Conservation (phyloP, 2,113 vertebrate genomes). For the Engystomops pustulosus region DNA sequence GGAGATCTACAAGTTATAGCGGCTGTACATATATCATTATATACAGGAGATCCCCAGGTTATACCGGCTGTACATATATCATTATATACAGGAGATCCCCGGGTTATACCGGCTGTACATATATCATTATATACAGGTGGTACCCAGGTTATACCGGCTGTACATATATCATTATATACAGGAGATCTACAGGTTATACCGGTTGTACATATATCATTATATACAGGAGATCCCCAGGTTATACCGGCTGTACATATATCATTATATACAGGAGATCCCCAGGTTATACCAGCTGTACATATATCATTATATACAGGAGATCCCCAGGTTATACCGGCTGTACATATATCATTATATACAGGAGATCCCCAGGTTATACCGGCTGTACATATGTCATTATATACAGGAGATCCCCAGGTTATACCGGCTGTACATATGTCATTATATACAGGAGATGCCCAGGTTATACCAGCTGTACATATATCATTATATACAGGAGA, state of each 20-base stretch:
- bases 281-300: background rate
- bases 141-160: too few species aligned
- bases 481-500: too few species aligned
- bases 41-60: background rate
- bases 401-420: background rate
- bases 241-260: background rate
- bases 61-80: background rate
- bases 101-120: background rate
- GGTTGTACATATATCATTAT: background rate
- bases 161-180: too few species aligned
- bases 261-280: background rate
- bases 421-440: background rate
- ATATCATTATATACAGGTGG: too few species aligned
- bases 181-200: too few species aligned
- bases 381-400: background rate
- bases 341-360: too few species aligned
- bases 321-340: too few species aligned
- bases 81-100: background rate
- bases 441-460: background rate
- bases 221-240: background rate
- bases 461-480: background rate
- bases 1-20: too few species aligned
- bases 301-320: too few species aligned
- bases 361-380: too few species aligned
- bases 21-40: background rate